Conservation (phyloP, 1,140 invertebrate genomes). For the Drosophila baimaii region DNA sequence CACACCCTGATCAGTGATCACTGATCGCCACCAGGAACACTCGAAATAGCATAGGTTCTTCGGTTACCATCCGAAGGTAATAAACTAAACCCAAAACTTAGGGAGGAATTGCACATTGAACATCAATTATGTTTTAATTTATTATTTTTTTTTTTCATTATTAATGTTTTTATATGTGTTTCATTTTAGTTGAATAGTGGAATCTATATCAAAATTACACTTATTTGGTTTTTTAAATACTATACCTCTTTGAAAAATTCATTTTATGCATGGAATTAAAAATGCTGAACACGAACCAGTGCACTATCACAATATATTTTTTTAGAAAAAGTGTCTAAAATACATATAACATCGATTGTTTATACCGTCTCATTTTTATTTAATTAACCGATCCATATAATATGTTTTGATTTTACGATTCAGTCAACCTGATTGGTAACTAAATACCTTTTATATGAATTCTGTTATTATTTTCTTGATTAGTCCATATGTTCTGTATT, state of each 20-base stretch:
- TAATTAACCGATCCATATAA: no score
- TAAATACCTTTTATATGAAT: not conserved
- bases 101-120: slow-evolving; percentile 1
- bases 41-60: slow-evolving; percentile 39
- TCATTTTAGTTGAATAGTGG: not conserved
- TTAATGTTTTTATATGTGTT: no score
- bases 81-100: slow-evolving; percentile 22
- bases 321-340: no score
- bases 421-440: no score
- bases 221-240: not conserved
- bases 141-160: no score
- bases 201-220: not conserved
- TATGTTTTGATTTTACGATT: no score
- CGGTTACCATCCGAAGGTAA: slow-evolving; percentile 56
- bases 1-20: slow-evolving; percentile 21
- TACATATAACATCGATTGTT: no score
- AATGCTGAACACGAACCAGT: no score
- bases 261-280: not conserved
- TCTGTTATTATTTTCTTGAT: not conserved
- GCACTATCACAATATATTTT: no score
- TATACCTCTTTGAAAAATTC: not conserved
- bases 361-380: no score
- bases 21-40: slow-evolving; percentile 19
- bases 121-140: not conserved
- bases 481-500: no score